Evolutionary conservation across 1,140 invertebrate genomes (phyloP).

Genomic region (Amphibalanus amphitrite): DNA sequence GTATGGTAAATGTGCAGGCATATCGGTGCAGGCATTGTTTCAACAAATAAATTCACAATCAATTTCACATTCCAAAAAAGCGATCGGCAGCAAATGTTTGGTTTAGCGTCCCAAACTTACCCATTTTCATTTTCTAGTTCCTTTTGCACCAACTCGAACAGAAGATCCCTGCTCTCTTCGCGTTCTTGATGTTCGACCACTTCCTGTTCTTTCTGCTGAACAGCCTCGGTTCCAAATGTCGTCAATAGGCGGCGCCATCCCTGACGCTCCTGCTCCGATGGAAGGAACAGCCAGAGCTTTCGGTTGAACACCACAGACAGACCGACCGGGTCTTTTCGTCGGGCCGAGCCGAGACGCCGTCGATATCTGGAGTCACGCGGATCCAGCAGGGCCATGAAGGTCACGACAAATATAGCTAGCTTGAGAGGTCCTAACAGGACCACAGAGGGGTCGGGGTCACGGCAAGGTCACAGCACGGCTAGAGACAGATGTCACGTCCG

Average conservation of each 20-base stretch:
- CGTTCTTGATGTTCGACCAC: neutral
- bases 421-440: too few relatives aligned
- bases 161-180: neutral
- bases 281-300: neutral
- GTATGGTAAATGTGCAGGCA: too few relatives aligned
- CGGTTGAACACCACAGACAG: neutral
- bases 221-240: neutral
- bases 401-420: too few relatives aligned
- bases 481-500: too few relatives aligned
- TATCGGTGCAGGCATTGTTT: too few relatives aligned
- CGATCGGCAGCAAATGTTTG: too few relatives aligned
- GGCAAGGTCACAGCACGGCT: too few relatives aligned
- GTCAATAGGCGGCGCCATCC: neutral
- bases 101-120: neutral
- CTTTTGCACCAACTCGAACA: neutral
- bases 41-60: too few relatives aligned
- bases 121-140: neutral
- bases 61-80: too few relatives aligned
- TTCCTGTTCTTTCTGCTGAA: neutral
- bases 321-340: neutral
- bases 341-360: neutral
- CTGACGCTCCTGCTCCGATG: neutral
- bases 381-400: neutral
- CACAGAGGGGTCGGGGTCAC: too few relatives aligned
- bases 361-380: neutral